Conservation (phyloP, 2,113 vertebrate species). For the Leucoraja erinaceus region DNA sequence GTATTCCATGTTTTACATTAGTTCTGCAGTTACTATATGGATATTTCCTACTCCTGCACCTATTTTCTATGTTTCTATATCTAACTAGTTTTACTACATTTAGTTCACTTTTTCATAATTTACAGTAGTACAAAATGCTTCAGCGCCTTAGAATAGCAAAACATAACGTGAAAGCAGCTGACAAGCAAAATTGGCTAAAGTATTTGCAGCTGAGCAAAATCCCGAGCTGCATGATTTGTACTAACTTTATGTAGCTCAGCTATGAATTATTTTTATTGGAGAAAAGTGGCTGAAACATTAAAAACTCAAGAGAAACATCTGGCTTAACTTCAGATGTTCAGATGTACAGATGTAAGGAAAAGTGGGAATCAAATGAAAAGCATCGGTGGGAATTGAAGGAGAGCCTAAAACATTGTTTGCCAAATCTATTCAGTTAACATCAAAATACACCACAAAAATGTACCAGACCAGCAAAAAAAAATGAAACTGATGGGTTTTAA, state of each 20-base stretch:
- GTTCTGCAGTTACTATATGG: neutral
- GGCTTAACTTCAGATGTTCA: neutral
- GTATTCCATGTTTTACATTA: neutral
- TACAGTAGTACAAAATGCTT: neutral
- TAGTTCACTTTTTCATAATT: neutral
- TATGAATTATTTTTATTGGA: conserved; percentile 16
- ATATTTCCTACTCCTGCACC: too few relatives aligned
- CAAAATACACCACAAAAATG: neutral
- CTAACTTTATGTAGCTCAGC: neutral
- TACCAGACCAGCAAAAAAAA: neutral
- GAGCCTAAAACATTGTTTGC: neutral
- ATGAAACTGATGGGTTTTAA: neutral
- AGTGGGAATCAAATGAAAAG: neutral
- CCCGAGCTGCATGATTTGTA: neutral
- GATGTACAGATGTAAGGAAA: neutral
- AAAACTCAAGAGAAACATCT: neutral
- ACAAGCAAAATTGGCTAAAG: neutral
- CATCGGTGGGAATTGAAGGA: neutral
- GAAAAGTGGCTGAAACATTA: neutral
- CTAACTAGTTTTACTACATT: neutral
- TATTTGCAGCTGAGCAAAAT: neutral
- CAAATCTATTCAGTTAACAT: neutral
- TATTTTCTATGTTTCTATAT: too few relatives aligned
- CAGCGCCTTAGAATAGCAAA: neutral
- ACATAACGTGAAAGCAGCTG: neutral